Base-by-base conservation (phyloP, 2,113 vertebrate genomes). In the Hippocampus mohnikei region DNA sequence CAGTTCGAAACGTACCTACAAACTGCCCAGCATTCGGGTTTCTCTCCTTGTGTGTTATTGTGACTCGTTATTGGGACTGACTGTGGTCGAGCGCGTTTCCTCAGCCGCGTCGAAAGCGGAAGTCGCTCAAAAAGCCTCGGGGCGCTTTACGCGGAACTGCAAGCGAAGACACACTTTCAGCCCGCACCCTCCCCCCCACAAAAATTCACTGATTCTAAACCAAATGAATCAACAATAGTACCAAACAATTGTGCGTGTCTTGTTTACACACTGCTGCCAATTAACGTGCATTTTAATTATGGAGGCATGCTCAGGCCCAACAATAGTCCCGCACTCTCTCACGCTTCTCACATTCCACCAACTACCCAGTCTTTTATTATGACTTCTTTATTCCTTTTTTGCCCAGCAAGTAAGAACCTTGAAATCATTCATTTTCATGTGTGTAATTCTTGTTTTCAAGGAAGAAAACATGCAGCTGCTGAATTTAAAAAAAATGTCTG, bases 81-180 rank as follows among this genome's bases (percentile, higher is more conserved):
- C 67, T 74, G 80, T 3, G 76, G 86, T 81, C 52, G 18, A 68
- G 62, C 41, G 3, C 23, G 40, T 69, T 85, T 85, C 79, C 83
- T 77, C 48, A 15, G 69, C 1, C 62, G 66, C 42, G 12, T 23
- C 42, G 66, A 4, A 83, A 86, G 84, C 79, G 87, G 87, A 88
- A 88, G 81, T 79, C 53, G 0, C 40, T 8, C 3, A 0, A 29
- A 29, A 60, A 63, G 58, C 52, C 16, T 62, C 12, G 8, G 27
- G 1, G 40, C 1, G 12, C 40, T 65, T 46, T 23, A 23, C 5
- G 8, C n/a, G 11, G 23, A 65, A 65, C 62, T 65, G 40, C 40
- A 44, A 63, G 10, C 3, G 40, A 23, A 27, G 8, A 27, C 5
- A n/a, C 63, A 65, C 15, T 46, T 65, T 15, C 21, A 44, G 41